phyloP scores from a whole-genome alignment of 2,888 invertebrate genomes.

The Acleris sparsana region DNA sequence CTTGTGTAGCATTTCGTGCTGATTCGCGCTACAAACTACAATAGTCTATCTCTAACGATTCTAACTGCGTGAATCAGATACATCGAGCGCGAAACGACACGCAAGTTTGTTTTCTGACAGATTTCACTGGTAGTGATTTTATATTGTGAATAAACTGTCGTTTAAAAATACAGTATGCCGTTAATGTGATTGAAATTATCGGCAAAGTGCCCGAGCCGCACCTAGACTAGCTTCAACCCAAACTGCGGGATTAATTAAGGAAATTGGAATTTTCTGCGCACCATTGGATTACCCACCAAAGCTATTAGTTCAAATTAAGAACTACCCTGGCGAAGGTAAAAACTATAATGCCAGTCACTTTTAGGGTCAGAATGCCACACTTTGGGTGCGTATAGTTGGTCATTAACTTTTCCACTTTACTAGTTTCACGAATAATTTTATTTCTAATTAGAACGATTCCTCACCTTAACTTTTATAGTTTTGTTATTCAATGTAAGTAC shows the following conservation, averaged over 20 bases:
- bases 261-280: constrained; percentile 81
- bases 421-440: constrained; percentile 9
- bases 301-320: constrained; percentile 83
- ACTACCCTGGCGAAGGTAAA: constrained; percentile 62
- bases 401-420: constrained; percentile 10
- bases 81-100: too few species aligned
- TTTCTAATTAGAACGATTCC: constrained; percentile 9
- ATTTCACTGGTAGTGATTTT: background rate
- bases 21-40: too few species aligned
- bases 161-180: constrained; percentile 50
- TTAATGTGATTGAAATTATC: constrained; percentile 68
- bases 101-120: too few species aligned
- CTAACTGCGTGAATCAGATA: too few species aligned
- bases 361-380: constrained; percentile 45
- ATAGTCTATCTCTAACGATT: too few species aligned
- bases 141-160: background rate
- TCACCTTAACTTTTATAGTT: background rate
- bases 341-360: constrained; percentile 56
- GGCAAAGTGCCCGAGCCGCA: constrained; percentile 69
- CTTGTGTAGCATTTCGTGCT: too few species aligned
- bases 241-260: constrained; percentile 80
- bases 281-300: constrained; percentile 75
- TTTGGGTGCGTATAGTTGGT: constrained; percentile 47
- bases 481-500: background rate
- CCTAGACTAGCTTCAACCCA: constrained; percentile 71